A percentile compares a stretch with the other conserved stretches of the same genome.
phyloP scores from a whole-genome alignment of 2,797 vertebrate species.

The Mormyrops boulengeri region DNA sequence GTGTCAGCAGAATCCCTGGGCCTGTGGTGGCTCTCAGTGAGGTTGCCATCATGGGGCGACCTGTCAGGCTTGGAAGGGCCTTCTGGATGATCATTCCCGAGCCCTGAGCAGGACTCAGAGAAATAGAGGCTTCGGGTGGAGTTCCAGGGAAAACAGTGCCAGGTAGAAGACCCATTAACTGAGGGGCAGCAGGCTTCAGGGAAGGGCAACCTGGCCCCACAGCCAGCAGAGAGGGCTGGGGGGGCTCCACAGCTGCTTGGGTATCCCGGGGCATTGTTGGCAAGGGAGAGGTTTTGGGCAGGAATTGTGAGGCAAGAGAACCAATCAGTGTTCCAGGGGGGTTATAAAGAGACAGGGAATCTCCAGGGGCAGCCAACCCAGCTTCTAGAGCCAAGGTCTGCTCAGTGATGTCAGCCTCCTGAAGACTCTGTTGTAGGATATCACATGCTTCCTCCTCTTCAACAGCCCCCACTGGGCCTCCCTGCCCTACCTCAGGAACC shows the following conservation, averaged over 20 bases:
- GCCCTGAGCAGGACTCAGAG: constrained; percentile 58
- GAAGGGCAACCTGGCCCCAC: constrained; percentile 68
- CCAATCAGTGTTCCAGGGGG: constrained; percentile 38
- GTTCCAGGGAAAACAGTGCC: constrained; percentile 65
- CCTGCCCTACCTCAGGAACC: constrained; percentile 46
- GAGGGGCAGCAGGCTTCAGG: constrained; percentile 61
- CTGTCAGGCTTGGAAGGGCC: constrained; percentile 48
- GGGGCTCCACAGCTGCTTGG: constrained; percentile 67
- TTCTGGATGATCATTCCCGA: constrained; percentile 67
- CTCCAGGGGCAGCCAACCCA: constrained; percentile 52
- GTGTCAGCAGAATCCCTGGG: constrained; percentile 55
- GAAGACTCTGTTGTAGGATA: constrained; percentile 71
- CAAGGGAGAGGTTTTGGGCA: constrained; percentile 51
- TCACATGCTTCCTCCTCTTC: constrained; percentile 63
- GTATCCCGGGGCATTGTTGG: constrained; percentile 60
- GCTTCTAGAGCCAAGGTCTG: constrained; percentile 71
- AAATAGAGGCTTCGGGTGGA: constrained; percentile 59
- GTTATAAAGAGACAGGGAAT: constrained; percentile 55
- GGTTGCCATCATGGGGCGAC: constrained; percentile 49
- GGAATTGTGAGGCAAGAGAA: constrained; percentile 45
- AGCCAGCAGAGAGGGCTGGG: constrained; percentile 66
- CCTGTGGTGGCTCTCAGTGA: constrained; percentile 49
- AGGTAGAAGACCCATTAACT: constrained; percentile 67
- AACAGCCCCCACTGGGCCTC: constrained; percentile 41
- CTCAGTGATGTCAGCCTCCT: constrained; percentile 73